Conservation (phyloP, 1,140 invertebrate genomes). For the Triops cancriformis region DNA sequence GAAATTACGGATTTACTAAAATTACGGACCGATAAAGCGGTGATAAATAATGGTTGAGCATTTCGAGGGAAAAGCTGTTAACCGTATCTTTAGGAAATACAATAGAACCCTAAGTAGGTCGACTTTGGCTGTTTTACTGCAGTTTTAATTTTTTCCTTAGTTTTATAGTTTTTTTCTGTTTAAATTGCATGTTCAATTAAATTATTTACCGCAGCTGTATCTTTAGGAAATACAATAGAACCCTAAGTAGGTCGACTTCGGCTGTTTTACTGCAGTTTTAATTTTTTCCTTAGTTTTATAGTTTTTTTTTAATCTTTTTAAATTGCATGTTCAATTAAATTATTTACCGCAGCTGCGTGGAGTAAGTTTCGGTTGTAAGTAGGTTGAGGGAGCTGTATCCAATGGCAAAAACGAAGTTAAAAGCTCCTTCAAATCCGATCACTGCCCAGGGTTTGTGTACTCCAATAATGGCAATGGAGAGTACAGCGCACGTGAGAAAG, state of each 20-base stretch:
- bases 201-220: conserved; percentile 41
- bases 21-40: too few relatives aligned
- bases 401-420: conserved; percentile 44
- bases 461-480: conserved; percentile 44
- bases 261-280: too few relatives aligned
- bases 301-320: not conserved
- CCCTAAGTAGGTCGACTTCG: too few relatives aligned
- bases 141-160: not conserved
- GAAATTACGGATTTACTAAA: too few relatives aligned
- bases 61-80: too few relatives aligned
- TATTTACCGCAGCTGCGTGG: conserved; percentile 43
- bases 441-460: conserved; percentile 38
- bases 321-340: not conserved
- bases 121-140: too few relatives aligned
- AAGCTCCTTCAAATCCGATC: conserved; percentile 39
- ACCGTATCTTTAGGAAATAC: too few relatives aligned
- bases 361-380: conserved; percentile 44
- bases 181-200: not conserved
- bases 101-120: too few relatives aligned
- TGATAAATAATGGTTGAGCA: too few relatives aligned
- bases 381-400: conserved; percentile 47
- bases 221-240: too few relatives aligned
- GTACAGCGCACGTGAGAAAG: conserved; percentile 41
- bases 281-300: not conserved
- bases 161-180: not conserved